Percentiles rank a stretch among this genome's conserved stretches.
These are phyloP conservation scores for Cepaea nemoralis DNA, from an alignment of 1,140 invertebrate species.

Conservation along the genomic window DNA sequence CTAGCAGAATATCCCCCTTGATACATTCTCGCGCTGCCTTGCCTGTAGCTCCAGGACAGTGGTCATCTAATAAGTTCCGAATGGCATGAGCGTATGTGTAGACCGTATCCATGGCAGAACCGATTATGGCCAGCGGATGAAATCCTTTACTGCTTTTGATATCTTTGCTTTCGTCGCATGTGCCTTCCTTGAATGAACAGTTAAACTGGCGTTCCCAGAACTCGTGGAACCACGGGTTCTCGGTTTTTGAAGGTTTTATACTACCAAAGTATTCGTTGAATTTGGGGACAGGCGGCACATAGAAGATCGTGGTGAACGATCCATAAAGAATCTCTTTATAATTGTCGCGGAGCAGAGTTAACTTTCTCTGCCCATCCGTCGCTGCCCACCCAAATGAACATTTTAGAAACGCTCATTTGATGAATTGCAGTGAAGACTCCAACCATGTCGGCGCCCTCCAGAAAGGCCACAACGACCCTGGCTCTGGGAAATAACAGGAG, in stretches of 20 bases:
- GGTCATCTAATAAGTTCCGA: background rate
- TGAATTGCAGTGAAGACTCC: constrained; percentile 2
- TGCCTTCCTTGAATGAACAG: constrained; percentile 14
- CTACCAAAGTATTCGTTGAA: constrained; percentile 21
- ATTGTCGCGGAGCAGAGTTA: constrained; percentile 4
- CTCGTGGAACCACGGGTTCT: constrained; percentile 34
- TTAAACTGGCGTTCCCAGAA: constrained; percentile 33
- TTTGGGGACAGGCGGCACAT: background rate
- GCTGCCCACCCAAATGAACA: constrained; percentile 35
- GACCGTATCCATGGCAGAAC: constrained; percentile 16
- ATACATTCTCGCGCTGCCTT: constrained; percentile 22
- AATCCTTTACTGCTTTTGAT: background rate
- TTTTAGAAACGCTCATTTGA: background rate
- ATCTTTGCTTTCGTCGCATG: constrained; percentile 15
- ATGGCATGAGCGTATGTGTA: constrained; percentile 31
- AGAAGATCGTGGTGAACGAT: background rate
- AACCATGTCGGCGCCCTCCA: constrained; percentile 13
- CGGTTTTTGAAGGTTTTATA: constrained; percentile 4
- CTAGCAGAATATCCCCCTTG: background rate
- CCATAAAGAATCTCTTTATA: constrained; percentile 60
- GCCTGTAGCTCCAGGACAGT: constrained; percentile 12
- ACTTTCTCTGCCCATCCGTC: constrained; percentile 32
- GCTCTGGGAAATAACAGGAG: constrained; percentile 9
- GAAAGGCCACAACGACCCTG: constrained; percentile 21
- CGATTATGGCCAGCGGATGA: background rate